These are phyloP conservation scores for Nymphalis io DNA, from an alignment of 1,140 invertebrate genomes.

Conservation along the genomic window DNA sequence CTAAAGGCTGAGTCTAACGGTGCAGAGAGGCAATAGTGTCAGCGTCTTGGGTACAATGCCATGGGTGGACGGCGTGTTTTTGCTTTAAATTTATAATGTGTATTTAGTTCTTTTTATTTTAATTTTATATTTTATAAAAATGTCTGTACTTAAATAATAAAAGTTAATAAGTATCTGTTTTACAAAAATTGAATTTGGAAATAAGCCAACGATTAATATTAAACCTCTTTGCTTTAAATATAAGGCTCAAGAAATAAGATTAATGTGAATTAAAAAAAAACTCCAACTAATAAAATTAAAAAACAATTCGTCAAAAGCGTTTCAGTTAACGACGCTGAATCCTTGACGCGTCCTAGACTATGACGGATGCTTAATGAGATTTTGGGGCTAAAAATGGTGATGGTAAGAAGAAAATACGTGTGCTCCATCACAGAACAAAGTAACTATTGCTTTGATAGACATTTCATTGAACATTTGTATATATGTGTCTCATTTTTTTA, in stretches of 20 bases:
- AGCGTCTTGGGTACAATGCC: too few species aligned
- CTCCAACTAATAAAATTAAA: background rate
- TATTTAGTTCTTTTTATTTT: too few species aligned
- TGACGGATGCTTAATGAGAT: constrained; percentile 44
- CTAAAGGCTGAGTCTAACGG: too few species aligned
- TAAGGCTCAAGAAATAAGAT: background rate
- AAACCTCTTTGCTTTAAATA: background rate
- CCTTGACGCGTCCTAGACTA: constrained; percentile 26
- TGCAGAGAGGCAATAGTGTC: too few species aligned
- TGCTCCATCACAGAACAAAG: constrained; percentile 1
- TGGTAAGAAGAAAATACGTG: constrained; percentile 38
- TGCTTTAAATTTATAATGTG: too few species aligned
- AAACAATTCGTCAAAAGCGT: background rate
- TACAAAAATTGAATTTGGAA: background rate
- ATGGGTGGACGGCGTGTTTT: too few species aligned
- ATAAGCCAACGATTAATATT: background rate
- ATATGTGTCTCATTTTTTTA: background rate
- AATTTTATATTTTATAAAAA: too few species aligned
- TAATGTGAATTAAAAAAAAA: background rate
- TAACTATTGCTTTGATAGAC: background rate
- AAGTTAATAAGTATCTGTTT: too few species aligned
- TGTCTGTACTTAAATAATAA: too few species aligned
- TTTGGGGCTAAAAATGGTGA: constrained; percentile 41
- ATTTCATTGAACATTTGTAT: background rate
- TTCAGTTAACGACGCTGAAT: background rate